Conservation (phyloP, 2,797 vertebrate genomes). For the Tokudaia muenninki region DNA sequence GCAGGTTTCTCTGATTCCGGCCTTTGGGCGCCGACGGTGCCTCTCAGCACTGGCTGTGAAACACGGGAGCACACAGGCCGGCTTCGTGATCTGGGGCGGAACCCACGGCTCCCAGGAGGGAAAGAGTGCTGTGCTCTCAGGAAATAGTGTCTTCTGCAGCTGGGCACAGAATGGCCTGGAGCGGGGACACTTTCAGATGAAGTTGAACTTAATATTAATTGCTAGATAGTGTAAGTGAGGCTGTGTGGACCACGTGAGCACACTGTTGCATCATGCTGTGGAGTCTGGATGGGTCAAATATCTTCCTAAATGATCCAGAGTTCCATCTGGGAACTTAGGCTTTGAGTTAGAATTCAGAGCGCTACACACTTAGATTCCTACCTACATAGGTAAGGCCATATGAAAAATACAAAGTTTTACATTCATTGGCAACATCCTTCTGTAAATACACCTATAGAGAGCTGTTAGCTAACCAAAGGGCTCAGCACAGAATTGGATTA, state of each 20-base stretch:
- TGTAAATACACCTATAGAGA: not conserved
- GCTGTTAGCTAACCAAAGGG: not conserved
- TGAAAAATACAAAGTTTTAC: constrained; percentile 2
- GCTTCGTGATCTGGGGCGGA: constrained; percentile 63
- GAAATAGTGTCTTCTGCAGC: constrained; percentile 49
- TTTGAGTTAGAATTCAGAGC: constrained; percentile 41
- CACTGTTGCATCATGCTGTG: constrained; percentile 40
- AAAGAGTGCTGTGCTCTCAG: constrained; percentile 19
- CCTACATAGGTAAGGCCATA: not conserved
- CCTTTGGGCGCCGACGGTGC: not conserved
- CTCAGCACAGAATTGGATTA: not conserved
- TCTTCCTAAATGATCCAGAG: constrained; percentile 34
- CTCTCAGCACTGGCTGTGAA: constrained; percentile 37
- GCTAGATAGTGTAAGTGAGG: constrained; percentile 59
- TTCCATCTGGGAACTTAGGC: not conserved
- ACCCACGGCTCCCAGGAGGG: constrained; percentile 9
- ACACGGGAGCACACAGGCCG: not conserved
- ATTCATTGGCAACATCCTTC: not conserved
- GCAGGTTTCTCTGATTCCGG: not conserved
- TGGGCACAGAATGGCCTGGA: constrained; percentile 54
- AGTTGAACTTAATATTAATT: constrained; percentile 64
- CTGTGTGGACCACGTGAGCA: not conserved
- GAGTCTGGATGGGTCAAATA: constrained; percentile 20
- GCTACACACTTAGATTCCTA: constrained; percentile 65
- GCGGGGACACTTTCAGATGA: constrained; percentile 53